phyloP scores from a whole-genome alignment of 2,797 vertebrate genomes.

The Myripristis murdjan region DNA sequence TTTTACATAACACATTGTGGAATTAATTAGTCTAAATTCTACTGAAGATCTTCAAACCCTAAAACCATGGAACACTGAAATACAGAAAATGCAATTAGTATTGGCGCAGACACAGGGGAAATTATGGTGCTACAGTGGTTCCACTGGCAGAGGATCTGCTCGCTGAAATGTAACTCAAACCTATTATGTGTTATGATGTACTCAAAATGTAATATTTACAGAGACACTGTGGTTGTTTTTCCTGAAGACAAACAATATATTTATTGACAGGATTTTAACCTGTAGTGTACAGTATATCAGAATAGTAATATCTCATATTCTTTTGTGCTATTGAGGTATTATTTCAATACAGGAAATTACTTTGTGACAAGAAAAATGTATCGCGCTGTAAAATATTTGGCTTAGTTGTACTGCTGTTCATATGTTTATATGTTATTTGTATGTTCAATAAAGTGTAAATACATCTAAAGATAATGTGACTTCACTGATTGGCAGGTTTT shows the following conservation, averaged over 20 bases:
- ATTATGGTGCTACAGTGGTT: constrained; percentile 10
- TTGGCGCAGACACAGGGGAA: background rate
- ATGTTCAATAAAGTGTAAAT: constrained; percentile 75
- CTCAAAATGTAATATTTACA: constrained; percentile 50
- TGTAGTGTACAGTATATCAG: constrained; percentile 80
- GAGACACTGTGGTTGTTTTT: constrained; percentile 52
- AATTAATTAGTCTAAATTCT: constrained; percentile 22
- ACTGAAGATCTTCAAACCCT: constrained; percentile 18
- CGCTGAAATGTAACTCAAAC: constrained; percentile 16
- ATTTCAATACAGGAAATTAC: constrained; percentile 33
- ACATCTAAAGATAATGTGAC: constrained; percentile 24
- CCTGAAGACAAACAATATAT: constrained; percentile 71
- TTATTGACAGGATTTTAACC: constrained; percentile 85
- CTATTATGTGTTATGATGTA: background rate
- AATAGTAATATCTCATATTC: constrained; percentile 60
- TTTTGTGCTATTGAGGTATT: constrained; percentile 47
- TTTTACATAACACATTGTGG: constrained; percentile 8
- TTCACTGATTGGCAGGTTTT: background rate
- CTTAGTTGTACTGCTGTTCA: constrained; percentile 11
- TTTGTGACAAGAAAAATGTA: constrained; percentile 48
- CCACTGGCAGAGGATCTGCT: constrained; percentile 5
- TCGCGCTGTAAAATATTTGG: constrained; percentile 2
- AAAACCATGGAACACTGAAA: constrained; percentile 14
- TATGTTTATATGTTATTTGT: constrained; percentile 44
- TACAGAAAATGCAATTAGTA: constrained; percentile 3